Evolutionary conservation across 2,797 vertebrate genomes (phyloP).

Genomic region (Pelodytes ibericus): DNA sequence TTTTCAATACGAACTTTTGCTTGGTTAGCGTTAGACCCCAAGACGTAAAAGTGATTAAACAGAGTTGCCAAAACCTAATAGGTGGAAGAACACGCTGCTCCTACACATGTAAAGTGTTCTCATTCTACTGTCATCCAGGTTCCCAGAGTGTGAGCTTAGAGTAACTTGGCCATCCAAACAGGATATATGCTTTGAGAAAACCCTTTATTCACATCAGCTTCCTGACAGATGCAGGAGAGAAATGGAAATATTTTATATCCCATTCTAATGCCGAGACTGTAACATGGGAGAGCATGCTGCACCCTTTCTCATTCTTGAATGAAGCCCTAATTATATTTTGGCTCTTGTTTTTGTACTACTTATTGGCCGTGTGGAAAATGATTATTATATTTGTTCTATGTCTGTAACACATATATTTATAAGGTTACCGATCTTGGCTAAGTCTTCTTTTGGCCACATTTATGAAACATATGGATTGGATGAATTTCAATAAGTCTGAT

Average conservation of each 20-base stretch:
- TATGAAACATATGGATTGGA: slow-evolving; percentile 49
- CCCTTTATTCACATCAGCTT: slow-evolving; percentile 48
- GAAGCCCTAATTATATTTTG: slow-evolving; percentile 47
- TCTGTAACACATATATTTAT: slow-evolving; percentile 54
- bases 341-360: slow-evolving; percentile 37
- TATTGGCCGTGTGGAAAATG: slow-evolving; percentile 43
- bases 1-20: slow-evolving; percentile 3
- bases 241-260: slow-evolving; percentile 51
- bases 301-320: slow-evolving; percentile 20
- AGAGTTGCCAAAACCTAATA: slow-evolving; percentile 44
- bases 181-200: slow-evolving; percentile 56
- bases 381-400: slow-evolving; percentile 43
- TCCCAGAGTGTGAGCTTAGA: slow-evolving; percentile 51
- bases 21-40: slow-evolving; percentile 26
- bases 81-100: slow-evolving; percentile 38
- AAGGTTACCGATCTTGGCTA: slow-evolving; percentile 46
- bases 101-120: slow-evolving; percentile 48
- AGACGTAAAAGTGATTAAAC: slow-evolving; percentile 42
- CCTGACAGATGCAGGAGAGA: slow-evolving; percentile 49
- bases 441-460: slow-evolving; percentile 30
- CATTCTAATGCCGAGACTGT: slow-evolving; percentile 33
- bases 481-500: slow-evolving; percentile 52
- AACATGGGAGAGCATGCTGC: slow-evolving; percentile 28
- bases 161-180: slow-evolving; percentile 49
- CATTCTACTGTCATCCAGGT: slow-evolving; percentile 38